These are phyloP conservation scores for Oscarella lobularis DNA, from an alignment of 37 sponge, comb jelly and placozoan genomes.

Conservation along the genomic window DNA sequence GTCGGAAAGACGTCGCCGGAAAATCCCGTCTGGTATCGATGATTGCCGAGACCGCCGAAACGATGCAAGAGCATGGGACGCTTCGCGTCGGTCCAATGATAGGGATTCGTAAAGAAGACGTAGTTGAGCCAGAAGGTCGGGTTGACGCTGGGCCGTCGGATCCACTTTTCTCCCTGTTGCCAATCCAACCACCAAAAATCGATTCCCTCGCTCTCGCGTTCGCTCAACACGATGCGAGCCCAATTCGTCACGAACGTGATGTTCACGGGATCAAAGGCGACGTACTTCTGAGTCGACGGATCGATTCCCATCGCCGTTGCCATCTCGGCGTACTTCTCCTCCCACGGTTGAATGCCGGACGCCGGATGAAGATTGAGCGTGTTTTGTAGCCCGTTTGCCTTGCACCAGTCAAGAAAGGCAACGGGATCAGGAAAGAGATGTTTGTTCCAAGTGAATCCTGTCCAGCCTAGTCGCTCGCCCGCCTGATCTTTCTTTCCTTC, in stretches of 20 bases:
- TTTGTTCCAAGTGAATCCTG: slow-evolving; percentile 68
- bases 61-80: slow-evolving; percentile 46
- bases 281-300: slow-evolving; percentile 39
- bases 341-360: slow-evolving; percentile 67
- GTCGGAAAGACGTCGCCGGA: slow-evolving; percentile 58
- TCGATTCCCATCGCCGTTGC: slow-evolving; percentile 63
- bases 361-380: slow-evolving; percentile 71
- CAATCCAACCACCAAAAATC: slow-evolving; percentile 82
- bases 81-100: slow-evolving; percentile 27
- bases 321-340: slow-evolving; percentile 52
- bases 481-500: slow-evolving; percentile 6
- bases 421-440: slow-evolving; percentile 55
- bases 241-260: slow-evolving; percentile 45
- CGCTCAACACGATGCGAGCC: slow-evolving; percentile 31
- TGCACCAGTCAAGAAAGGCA: slow-evolving; percentile 58
- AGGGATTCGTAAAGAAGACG: slow-evolving; percentile 58
- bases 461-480: slow-evolving; percentile 32
- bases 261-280: slow-evolving; percentile 43
- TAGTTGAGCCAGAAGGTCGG: slow-evolving; percentile 69
- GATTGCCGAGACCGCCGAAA: slow-evolving; percentile 70
- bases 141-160: slow-evolving; percentile 37
- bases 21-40: slow-evolving; percentile 58
- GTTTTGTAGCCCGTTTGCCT: slow-evolving; percentile 33
- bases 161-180: slow-evolving; percentile 69
- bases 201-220: slow-evolving; percentile 40